Evolutionary conservation across 2,888 invertebrate genomes (phyloP).

Genomic region (Argyresthia goedartella): DNA sequence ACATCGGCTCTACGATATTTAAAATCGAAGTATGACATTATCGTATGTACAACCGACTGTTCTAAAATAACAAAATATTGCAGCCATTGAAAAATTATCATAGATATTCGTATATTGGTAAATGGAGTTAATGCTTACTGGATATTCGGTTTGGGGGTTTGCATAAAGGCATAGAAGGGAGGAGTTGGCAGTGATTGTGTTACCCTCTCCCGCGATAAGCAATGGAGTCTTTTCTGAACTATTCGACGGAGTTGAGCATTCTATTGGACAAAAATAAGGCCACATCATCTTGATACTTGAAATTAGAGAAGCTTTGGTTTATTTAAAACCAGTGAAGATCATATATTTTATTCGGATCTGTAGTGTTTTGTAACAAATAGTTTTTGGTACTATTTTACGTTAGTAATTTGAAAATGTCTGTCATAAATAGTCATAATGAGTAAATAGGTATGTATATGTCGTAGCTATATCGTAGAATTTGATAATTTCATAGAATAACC

Average conservation of each 20-base stretch:
- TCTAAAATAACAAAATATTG: not conserved
- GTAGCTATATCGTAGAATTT: no score
- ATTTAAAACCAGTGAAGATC: not conserved
- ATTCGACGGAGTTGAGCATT: conserved; percentile 51
- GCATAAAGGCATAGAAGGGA: not conserved
- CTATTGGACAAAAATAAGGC: conserved; percentile 23
- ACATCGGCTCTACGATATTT: no score
- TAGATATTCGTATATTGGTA: not conserved
- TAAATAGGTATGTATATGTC: no score
- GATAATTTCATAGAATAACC: no score
- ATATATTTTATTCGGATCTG: not conserved
- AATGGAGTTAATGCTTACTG: not conserved
- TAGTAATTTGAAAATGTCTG: not conserved
- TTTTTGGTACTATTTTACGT: not conserved
- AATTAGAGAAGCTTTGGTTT: not conserved
- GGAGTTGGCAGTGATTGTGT: conserved; percentile 18
- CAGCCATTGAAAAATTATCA: not conserved
- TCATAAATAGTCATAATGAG: no score
- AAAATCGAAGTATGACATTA: no score
- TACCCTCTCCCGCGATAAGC: conserved; percentile 51
- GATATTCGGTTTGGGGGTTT: no score
- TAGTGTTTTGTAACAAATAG: not conserved
- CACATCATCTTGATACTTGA: conserved; percentile 20
- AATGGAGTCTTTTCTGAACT: conserved; percentile 64
- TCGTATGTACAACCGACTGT: not conserved